phyloP scores from a whole-genome alignment of 1,140 invertebrate genomes.

The Prorops nasuta region DNA sequence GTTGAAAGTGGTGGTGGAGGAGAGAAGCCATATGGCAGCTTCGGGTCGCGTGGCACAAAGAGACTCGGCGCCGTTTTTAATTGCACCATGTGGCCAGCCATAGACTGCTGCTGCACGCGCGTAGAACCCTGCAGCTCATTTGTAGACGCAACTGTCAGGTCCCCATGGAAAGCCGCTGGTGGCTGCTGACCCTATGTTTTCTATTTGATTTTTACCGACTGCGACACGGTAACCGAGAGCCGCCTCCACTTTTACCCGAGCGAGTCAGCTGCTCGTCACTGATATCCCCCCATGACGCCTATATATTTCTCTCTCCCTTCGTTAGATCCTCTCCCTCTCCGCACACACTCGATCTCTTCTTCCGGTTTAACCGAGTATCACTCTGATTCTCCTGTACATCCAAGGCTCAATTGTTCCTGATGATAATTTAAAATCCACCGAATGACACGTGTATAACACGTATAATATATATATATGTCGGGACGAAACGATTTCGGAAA shows the following conservation, averaged over 20 bases:
- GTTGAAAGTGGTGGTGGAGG: not conserved
- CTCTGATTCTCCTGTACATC: too few relatives aligned
- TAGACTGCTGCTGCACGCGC: slow-evolving; percentile 13
- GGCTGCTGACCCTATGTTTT: slow-evolving; percentile 9
- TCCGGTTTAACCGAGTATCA: too few relatives aligned
- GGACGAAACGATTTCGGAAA: too few relatives aligned
- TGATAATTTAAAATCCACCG: too few relatives aligned
- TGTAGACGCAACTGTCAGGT: slow-evolving; percentile 41
- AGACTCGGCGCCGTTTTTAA: slow-evolving; percentile 45
- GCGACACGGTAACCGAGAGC: slow-evolving; percentile 19
- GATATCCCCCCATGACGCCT: slow-evolving; percentile 18
- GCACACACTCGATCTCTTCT: not conserved
- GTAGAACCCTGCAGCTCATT: slow-evolving; percentile 28
- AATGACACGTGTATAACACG: too few relatives aligned
- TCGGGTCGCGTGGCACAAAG: slow-evolving; percentile 46
- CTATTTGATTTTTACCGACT: slow-evolving; percentile 23
- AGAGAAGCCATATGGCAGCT: slow-evolving; percentile 43
- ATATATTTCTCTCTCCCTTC: too few relatives aligned
- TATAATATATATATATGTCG: too few relatives aligned
- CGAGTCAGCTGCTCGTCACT: slow-evolving; percentile 21
- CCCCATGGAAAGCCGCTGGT: slow-evolving; percentile 7
- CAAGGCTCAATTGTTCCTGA: too few relatives aligned
- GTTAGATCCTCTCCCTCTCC: not conserved
- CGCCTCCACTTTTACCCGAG: slow-evolving; percentile 9
- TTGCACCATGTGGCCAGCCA: slow-evolving; percentile 47